Percentiles rank a stretch among this genome's conserved stretches.
phyloP scores from a whole-genome alignment of 2,888 invertebrate genomes.

The Parnassius orleans region DNA sequence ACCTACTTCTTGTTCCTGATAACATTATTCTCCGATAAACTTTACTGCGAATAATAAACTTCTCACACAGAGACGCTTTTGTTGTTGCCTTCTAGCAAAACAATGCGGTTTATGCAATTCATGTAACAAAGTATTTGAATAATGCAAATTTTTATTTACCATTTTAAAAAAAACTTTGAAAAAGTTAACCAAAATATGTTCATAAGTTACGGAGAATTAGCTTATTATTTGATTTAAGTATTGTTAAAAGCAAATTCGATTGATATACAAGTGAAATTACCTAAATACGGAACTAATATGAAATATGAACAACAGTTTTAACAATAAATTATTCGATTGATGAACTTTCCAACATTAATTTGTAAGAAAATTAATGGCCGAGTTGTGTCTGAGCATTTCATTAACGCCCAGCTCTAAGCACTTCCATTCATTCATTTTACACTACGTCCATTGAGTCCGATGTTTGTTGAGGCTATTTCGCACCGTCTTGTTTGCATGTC shows the following conservation, averaged over 20 bases:
- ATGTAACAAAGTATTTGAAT: not conserved
- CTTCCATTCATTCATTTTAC: conserved; percentile 58
- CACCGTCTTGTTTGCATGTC: conserved; percentile 63
- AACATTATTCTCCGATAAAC: conserved; percentile 40
- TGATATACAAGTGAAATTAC: too few species aligned
- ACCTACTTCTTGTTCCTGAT: conserved; percentile 32
- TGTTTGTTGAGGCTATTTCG: conserved; percentile 66
- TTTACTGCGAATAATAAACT: conserved; percentile 29
- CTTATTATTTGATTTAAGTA: too few species aligned
- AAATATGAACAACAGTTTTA: conserved; percentile 5
- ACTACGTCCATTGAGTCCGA: conserved; percentile 50
- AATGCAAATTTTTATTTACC: not conserved
- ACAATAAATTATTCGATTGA: conserved; percentile 6
- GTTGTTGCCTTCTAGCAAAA: not conserved
- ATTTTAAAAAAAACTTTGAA: too few species aligned
- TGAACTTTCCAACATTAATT: conserved; percentile 10
- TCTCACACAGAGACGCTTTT: not conserved
- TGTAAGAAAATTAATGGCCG: conserved; percentile 13
- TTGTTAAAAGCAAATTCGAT: too few species aligned
- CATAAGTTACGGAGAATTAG: too few species aligned
- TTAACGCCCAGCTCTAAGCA: conserved; percentile 36
- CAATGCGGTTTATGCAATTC: conserved; percentile 7
- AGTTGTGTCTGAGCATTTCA: conserved; percentile 21
- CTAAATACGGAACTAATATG: too few species aligned
- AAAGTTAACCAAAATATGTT: too few species aligned